Conservation (phyloP, 1,140 invertebrate genomes). For the Rhagoletis pomonella region DNA sequence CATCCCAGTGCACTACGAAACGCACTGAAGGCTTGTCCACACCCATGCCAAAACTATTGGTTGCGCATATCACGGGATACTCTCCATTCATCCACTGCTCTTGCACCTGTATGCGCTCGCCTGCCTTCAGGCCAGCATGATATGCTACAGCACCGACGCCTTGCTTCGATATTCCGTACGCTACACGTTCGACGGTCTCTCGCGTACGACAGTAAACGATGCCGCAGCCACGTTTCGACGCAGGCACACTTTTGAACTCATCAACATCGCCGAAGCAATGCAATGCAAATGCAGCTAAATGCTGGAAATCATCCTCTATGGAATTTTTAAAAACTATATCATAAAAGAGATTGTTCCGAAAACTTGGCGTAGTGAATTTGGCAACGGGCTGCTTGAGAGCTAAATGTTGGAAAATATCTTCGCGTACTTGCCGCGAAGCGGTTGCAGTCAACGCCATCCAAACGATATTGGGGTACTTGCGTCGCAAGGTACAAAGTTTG, state of each 20-base stretch:
- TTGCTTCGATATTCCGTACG: constrained; percentile 79
- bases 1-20: constrained; percentile 94
- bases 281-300: constrained; percentile 80
- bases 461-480: constrained; percentile 82
- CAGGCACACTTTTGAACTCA: constrained; percentile 71
- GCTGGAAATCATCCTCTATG: constrained; percentile 84
- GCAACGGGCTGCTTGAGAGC: constrained; percentile 79
- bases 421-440: constrained; percentile 84
- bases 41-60: constrained; percentile 97
- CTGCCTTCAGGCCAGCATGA: constrained; percentile 83
- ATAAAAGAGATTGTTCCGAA: constrained; percentile 89
- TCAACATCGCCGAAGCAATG: constrained; percentile 75
- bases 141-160: constrained; percentile 82
- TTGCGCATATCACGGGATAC: constrained; percentile 77
- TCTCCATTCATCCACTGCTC: constrained; percentile 87
- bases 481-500: constrained; percentile 85
- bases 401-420: constrained; percentile 81
- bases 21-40: constrained; percentile 96
- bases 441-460: constrained; percentile 97
- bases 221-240: constrained; percentile 81
- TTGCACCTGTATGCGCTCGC: constrained; percentile 81
- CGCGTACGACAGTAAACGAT: constrained; percentile 94
- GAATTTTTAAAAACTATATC: constrained; percentile 90
- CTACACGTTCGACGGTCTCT: constrained; percentile 85
- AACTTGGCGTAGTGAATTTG: constrained; percentile 82